These are phyloP conservation scores for Standfussiana lucernea DNA, from an alignment of 2,888 invertebrate species.

Conservation along the genomic window DNA sequence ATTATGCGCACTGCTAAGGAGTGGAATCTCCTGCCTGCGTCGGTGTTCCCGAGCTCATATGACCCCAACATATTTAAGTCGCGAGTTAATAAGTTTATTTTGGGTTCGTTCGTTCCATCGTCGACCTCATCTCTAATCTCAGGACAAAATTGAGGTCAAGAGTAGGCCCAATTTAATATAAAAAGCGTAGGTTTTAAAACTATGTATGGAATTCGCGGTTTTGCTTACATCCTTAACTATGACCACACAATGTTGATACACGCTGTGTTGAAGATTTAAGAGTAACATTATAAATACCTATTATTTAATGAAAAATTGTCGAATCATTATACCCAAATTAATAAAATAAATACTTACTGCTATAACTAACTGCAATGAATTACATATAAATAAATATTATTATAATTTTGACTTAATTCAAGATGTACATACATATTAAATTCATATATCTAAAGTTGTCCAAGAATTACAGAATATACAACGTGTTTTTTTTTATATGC, in stretches of 20 bases:
- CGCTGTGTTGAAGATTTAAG: neutral
- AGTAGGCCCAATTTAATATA: too few relatives aligned
- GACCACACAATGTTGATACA: neutral
- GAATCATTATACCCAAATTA: neutral
- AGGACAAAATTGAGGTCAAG: too few relatives aligned
- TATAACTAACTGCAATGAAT: neutral
- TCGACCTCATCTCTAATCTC: too few relatives aligned
- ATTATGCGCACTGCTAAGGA: too few relatives aligned
- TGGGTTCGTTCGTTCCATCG: too few relatives aligned
- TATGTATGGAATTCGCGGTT: too few relatives aligned
- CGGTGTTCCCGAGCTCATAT: too few relatives aligned
- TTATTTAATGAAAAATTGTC: neutral
- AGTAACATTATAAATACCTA: neutral
- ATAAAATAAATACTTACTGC: neutral
- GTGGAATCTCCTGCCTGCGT: too few relatives aligned
- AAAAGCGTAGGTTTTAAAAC: too few relatives aligned
- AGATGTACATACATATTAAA: constrained; percentile 32
- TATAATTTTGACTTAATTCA: constrained; percentile 16
- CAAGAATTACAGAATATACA: neutral
- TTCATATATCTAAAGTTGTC: constrained; percentile 11
- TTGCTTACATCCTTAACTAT: neutral
- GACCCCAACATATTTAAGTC: too few relatives aligned
- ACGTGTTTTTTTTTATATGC: too few relatives aligned
- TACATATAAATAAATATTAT: constrained; percentile 6
- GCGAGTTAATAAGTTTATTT: too few relatives aligned